Percentiles rank a stretch among this genome's conserved stretches.
These are phyloP conservation scores for Hoplostethus atlanticus DNA, from an alignment of 2,797 vertebrate species.

Conservation along the genomic window DNA sequence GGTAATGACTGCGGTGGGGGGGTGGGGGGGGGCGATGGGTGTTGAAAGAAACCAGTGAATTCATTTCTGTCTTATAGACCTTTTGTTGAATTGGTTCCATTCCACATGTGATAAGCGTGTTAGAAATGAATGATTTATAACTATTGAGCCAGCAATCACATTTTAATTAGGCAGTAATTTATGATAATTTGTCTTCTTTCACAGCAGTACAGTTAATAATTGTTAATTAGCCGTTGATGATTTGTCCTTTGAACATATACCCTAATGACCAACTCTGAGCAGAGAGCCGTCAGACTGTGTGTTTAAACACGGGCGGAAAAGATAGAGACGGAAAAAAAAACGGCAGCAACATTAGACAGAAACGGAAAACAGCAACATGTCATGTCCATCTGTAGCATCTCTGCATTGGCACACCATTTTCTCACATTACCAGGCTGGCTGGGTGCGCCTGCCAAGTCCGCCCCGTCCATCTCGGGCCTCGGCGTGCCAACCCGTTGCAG, in stretches of 20 bases:
- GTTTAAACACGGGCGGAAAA: slow-evolving; percentile 74
- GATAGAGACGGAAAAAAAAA: slow-evolving; percentile 65
- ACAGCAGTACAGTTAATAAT: slow-evolving; percentile 85
- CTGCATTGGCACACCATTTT: slow-evolving; percentile 73
- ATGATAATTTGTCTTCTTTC: slow-evolving; percentile 87
- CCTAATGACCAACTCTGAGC: slow-evolving; percentile 74
- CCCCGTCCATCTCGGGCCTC: slow-evolving; percentile 72
- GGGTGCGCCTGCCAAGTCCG: slow-evolving; percentile 76
- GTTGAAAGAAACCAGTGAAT: slow-evolving; percentile 78
- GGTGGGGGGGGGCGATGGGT: slow-evolving; percentile 62
- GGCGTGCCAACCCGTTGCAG: slow-evolving; percentile 72
- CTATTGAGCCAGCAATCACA: slow-evolving; percentile 84
- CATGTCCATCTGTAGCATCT: slow-evolving; percentile 81
- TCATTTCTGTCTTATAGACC: slow-evolving; percentile 83
- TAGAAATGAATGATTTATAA: slow-evolving; percentile 88
- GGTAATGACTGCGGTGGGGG: slow-evolving; percentile 77
- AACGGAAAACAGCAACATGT: slow-evolving; percentile 81
- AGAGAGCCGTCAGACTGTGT: slow-evolving; percentile 58
- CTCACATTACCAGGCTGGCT: slow-evolving; percentile 79
- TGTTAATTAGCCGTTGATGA: slow-evolving; percentile 84
- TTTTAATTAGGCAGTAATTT: slow-evolving; percentile 87
- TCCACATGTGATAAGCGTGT: slow-evolving; percentile 83
- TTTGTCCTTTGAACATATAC: slow-evolving; percentile 83
- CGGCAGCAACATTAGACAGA: slow-evolving; percentile 75
- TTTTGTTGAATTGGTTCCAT: slow-evolving; percentile 84